Conservation (phyloP, 2,797 vertebrate genomes). For the Spondyliosoma cantharus region DNA sequence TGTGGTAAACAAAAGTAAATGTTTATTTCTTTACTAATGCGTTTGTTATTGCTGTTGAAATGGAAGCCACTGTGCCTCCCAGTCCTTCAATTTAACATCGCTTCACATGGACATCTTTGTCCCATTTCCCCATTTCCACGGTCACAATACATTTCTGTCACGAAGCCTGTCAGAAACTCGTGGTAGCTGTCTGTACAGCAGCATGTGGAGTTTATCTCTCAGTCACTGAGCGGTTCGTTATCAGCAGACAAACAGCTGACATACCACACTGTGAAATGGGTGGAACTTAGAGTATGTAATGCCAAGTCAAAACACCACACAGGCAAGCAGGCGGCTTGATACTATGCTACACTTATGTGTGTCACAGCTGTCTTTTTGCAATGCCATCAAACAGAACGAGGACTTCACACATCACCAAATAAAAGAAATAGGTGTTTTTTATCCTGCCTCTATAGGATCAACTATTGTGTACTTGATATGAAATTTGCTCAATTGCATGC, state of each 20-base stretch:
- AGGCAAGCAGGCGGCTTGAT: slow-evolving; percentile 38
- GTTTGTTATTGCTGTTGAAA: background rate
- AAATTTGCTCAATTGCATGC: slow-evolving; percentile 5
- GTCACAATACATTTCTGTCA: slow-evolving; percentile 28
- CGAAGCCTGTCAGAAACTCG: slow-evolving; percentile 23
- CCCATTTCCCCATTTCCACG: slow-evolving; percentile 30
- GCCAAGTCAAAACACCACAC: slow-evolving; percentile 38
- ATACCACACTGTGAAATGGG: slow-evolving; percentile 46
- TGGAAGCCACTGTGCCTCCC: background rate
- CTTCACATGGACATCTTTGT: background rate
- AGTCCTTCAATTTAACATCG: slow-evolving; percentile 12
- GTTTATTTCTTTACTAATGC: background rate
- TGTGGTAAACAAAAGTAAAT: slow-evolving; percentile 2
- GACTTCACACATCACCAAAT: background rate
- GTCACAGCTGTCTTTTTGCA: slow-evolving; percentile 1
- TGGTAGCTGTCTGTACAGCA: slow-evolving; percentile 36
- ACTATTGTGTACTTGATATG: background rate
- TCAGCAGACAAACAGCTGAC: slow-evolving; percentile 66
- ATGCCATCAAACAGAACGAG: background rate
- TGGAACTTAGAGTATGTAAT: slow-evolving; percentile 48
- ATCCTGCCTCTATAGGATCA: background rate
- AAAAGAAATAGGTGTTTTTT: background rate
- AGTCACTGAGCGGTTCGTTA: slow-evolving; percentile 52
- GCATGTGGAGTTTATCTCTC: slow-evolving; percentile 57
- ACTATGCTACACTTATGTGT: background rate